phyloP scores from a whole-genome alignment of 2,888 invertebrate genomes.

The Eupithecia exiguata region DNA sequence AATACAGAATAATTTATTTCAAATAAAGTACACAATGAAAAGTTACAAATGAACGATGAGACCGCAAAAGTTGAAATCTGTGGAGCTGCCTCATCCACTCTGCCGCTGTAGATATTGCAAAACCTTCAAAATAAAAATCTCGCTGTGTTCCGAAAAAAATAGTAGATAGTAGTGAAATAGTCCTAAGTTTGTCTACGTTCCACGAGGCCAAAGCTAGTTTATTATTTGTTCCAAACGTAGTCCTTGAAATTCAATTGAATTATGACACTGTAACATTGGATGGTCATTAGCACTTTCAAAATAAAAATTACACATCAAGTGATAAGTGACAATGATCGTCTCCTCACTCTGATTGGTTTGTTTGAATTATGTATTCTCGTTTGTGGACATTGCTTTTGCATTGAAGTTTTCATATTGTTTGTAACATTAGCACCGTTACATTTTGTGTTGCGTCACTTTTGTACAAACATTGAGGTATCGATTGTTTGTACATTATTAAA shows the following conservation, averaged over 20 bases:
- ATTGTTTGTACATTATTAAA: neutral
- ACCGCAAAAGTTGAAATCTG: no score
- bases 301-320: constrained; percentile 32
- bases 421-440: neutral
- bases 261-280: constrained; percentile 37
- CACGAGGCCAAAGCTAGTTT: neutral
- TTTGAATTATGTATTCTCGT: constrained; percentile 32
- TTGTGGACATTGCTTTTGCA: constrained; percentile 10
- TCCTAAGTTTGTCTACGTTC: neutral
- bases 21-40: no score
- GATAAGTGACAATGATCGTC: constrained; percentile 52
- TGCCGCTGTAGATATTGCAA: no score
- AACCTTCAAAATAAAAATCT: no score
- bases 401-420: constrained; percentile 3
- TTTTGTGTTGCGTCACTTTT: neutral
- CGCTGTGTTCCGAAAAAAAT: no score
- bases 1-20: no score
- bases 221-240: neutral
- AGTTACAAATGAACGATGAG: no score
- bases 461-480: neutral
- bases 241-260: neutral
- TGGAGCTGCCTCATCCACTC: no score
- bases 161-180: no score
- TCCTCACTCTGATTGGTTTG: constrained; percentile 35
- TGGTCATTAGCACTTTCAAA: constrained; percentile 40